Percentiles rank a stretch among this genome's conserved stretches.
Evolutionary conservation across 2,113 vertebrate species (phyloP).

Genomic region (Epinephelus fuscoguttatus): DNA sequence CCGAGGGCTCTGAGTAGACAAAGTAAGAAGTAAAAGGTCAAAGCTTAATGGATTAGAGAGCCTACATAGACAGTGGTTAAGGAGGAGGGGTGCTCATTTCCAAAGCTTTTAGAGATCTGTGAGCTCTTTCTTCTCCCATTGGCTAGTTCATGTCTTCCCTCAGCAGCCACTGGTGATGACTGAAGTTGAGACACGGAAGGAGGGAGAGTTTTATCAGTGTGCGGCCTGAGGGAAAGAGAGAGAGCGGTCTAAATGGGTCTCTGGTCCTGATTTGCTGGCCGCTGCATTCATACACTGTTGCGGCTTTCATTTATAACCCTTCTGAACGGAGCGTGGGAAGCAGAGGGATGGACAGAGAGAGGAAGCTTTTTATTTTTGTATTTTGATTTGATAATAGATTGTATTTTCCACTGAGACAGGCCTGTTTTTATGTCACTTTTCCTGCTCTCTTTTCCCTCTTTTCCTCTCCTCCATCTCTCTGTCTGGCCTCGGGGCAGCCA

Average conservation of each 20-base stretch:
- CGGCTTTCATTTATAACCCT: constrained; percentile 10
- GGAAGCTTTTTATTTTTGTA: background rate
- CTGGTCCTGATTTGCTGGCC: constrained; percentile 27
- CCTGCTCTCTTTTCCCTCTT: background rate
- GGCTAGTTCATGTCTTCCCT: constrained; percentile 43
- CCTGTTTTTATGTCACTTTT: constrained; percentile 22
- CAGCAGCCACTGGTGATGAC: constrained; percentile 49
- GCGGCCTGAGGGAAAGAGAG: constrained; percentile 53
- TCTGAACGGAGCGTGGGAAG: background rate
- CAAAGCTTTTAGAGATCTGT: constrained; percentile 37
- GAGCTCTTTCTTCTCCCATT: constrained; percentile 53
- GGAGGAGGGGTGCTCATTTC: constrained; percentile 37
- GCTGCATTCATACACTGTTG: constrained; percentile 19
- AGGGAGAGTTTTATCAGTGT: constrained; percentile 50
- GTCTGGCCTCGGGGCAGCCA: constrained; percentile 53
- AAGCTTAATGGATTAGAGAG: constrained; percentile 64
- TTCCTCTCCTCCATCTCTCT: background rate
- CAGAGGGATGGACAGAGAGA: constrained; percentile 4
- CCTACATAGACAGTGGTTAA: constrained; percentile 28
- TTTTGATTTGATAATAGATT: constrained; percentile 16
- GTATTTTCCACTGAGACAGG: background rate
- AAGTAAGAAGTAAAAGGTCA: constrained; percentile 75
- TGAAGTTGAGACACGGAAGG: constrained; percentile 44
- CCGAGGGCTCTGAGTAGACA: constrained; percentile 62
- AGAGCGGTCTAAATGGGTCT: constrained; percentile 43